Evolutionary conservation across 2,113 vertebrate species (phyloP), one percentile per base, ranked within the genome.

Genomic region (Pyrgilauda ruficollis): DNA sequence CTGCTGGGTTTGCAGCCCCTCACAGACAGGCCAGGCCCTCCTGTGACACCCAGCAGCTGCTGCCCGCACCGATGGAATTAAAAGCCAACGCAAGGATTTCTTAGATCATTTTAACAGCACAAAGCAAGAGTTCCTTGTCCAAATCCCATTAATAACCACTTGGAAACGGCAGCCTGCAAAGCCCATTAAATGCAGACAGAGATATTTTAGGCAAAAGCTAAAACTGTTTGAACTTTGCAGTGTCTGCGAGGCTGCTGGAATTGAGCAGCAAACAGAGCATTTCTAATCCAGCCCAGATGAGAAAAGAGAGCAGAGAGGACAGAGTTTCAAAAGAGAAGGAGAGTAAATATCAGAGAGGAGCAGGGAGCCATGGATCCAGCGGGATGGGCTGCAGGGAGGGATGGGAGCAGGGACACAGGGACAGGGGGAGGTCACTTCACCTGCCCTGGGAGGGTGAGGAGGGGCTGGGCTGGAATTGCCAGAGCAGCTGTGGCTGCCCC

Each of bases 221-320:
- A 55, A 94, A 82, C 44, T 61, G 33, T 78, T 68, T 91, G 96
- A 93, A 91, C 90, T 95, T 85, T 28, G 61, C 44, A 28, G 82
- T 26, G 66, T 79, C 74, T 67, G 84, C 35, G 63, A 77, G 87
- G 80, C 80, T 20, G 39, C 90, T 84, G 22, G 89, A 82, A 91
- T 49, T 56, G 93, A 70, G 83, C 21, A 43, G 84, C 93, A 94
- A 95, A 87, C 95, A 61, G 93, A 96, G 95, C 90, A 67, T 89
- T 87, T n/a, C 95, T 95, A 89, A 97, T 94, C 95, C 96, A 69
- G 53, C 61, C 74, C 37, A 5, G 78, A 27, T 3, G 70, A 82
- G 90, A 28, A 31, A 33, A 35, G 84, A 27, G 90, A 69, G 63
- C 47, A 33, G 61, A 47, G 76, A 81, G 76, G n/a, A 59, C 26